These are phyloP conservation scores for honey bee (Apis mellifera) DNA, from an alignment of 1,140 invertebrate genomes.

Conservation along the genomic window DNA sequence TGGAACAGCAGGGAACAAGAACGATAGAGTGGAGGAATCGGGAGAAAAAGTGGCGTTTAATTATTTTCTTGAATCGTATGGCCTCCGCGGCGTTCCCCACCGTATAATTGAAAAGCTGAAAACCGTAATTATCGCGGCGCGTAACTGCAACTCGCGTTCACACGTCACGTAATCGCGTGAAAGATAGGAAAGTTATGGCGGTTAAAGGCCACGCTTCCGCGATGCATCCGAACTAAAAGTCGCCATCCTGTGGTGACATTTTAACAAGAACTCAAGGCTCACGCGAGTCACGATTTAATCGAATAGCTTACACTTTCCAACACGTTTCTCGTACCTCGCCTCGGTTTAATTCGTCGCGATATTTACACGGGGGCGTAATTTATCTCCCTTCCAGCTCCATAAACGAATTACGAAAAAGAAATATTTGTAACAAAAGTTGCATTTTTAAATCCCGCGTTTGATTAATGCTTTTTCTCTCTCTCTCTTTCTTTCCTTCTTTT, in stretches of 20 bases:
- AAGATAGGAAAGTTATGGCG: slow-evolving; percentile 36
- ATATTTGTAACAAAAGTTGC: too few relatives aligned
- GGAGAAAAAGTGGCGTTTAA: slow-evolving; percentile 43
- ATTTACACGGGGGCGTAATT: neutral
- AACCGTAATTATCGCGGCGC: slow-evolving; percentile 54
- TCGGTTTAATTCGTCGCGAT: neutral
- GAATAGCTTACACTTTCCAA: neutral
- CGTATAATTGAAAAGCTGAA: slow-evolving; percentile 61
- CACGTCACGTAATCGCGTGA: slow-evolving; percentile 50
- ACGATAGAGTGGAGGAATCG: neutral
- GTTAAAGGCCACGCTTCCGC: neutral
- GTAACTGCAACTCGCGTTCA: slow-evolving; percentile 43
- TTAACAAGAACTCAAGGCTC: neutral
- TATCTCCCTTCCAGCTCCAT: too few relatives aligned
- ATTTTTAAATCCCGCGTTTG: too few relatives aligned
- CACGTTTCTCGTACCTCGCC: neutral
- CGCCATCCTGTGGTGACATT: neutral
- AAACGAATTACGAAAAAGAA: neutral
- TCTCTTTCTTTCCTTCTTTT: too few relatives aligned
- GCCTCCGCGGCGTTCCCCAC: slow-evolving; percentile 13
- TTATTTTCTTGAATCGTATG: slow-evolving; percentile 53
- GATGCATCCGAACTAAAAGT: slow-evolving; percentile 23
- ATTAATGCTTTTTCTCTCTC: too few relatives aligned
- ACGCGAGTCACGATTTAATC: slow-evolving; percentile 7
- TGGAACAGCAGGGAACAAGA: neutral